Base-by-base conservation (phyloP, 2,888 invertebrate species). In the Nymphalis urticae region DNA sequence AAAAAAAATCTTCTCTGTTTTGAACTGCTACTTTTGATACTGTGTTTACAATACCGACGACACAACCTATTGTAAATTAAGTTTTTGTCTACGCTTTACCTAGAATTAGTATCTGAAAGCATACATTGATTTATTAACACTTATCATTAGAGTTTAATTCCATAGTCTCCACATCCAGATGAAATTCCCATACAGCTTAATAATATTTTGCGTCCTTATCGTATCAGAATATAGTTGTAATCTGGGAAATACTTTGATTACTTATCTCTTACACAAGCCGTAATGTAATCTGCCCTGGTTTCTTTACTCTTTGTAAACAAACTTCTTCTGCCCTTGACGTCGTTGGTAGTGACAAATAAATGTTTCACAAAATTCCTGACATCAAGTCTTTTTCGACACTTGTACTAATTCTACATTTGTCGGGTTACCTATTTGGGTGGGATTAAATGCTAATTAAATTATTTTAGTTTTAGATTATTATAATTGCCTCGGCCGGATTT, bases 71-170 rank as follows among this genome's bases (percentile, higher is more conserved):
- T 87, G 85, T 80, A 78, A 66, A 73, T 70, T 66, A 69, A 75
- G 77, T 84, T 84, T 84, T 87, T 86, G 84, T 85, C 80, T 77
- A 79, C 73, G 76, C 77, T 81, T 78, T 68, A 65, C 48, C 63
- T 48, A 64, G 64, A 68, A 69, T 66, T 24, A 66, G 51, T 48
- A 60, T 48, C 50, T 48, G 54, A 62, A 66, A 62, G 19, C 47
- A 48, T 66, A 48, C 21, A 42, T 66, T 2, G 54, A 61, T 61
- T 32, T 59, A 48, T 66, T 48, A 48, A 51, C 32, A 32, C 24
- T 32, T 17, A 50, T 51, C 10, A 36, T 51, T n/a, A 6, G n/a
- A 56, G 27, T 32, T 32, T n/a, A 42, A 42, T 42, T 42, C 10
- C 3, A 42, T 13, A 13, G 42, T 42, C 13, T 42, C 13, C 42